Evolutionary conservation across 37 sponge, comb jelly and placozoan genomes (phyloP), one percentile per base, ranked within the genome.

Genomic region (Cliona cf. orientalis): DNA sequence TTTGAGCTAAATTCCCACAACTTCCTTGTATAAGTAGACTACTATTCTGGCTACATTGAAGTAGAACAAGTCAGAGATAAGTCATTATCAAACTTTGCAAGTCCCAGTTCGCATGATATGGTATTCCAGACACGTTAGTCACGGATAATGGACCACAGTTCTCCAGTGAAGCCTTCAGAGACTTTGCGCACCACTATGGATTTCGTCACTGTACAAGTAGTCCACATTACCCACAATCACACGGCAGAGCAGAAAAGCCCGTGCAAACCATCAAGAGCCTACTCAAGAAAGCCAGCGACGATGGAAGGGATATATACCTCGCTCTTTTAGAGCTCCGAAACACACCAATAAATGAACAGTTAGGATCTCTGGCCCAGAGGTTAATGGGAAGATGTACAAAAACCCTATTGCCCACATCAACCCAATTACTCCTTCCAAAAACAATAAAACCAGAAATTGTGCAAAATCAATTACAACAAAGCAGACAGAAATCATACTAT

Each of bases 71-170:
- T 84, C 26, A 65, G 6, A 22, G 19, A 41, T 5, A 84, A 69
- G 9, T 44, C 85, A 37, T 64, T 58, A 53, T 23, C 58, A 56
- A 80, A 29, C 36, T 36, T 26, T 31, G 42, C 45, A 83, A 72
- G 42, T 22, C 36, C 32, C 34, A 67, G 5, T 83, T 83, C 41
- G 28, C 74, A 12, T 28, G 83, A 25, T 46, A 67, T 45, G 74
- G 57, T 0, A 74, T 83, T 17, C 75, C 76, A 0, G 35, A 75
- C 26, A 36, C 35, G 42, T 23, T 83, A n/a, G 34, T 63, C 2
- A 65, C 64, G 7, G 84, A 83, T 53, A 74, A 74, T 45, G 75
- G 84, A 4, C 84, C 75, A 12, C 84, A 83, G 53, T 83, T 75
- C 23, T 41, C 58, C n/a, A 23, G 56, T 9, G 0, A 2, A 4